Conservation (phyloP, 64 coral and sea anemone genomes). For the Dendrophyllia cribrosa region DNA sequence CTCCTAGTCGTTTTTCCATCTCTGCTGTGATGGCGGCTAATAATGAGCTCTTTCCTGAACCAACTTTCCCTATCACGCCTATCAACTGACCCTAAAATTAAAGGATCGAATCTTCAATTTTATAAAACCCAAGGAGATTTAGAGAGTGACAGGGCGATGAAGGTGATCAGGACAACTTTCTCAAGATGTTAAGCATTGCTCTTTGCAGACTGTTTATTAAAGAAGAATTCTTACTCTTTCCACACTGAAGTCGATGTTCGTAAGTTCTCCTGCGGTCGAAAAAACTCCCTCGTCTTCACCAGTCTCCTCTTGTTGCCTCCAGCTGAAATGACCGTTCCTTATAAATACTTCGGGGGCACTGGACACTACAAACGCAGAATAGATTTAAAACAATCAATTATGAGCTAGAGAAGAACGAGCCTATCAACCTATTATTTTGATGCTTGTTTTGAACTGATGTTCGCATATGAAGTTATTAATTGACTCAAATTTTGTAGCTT, state of each 20-base stretch:
- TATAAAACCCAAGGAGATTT: too few species aligned
- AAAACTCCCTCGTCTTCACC: slow-evolving; percentile 21
- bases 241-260: not conserved
- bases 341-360: slow-evolving; percentile 26
- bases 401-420: not conserved
- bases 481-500: too few species aligned
- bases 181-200: too few species aligned
- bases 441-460: too few species aligned
- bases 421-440: not conserved
- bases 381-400: not conserved
- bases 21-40: slow-evolving; percentile 94
- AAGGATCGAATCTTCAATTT: not conserved
- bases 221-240: slow-evolving; percentile 13
- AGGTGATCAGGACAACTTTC: too few species aligned
- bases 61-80: slow-evolving; percentile 95
- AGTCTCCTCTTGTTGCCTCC: slow-evolving; percentile 7
- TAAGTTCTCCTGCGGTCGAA: not conserved
- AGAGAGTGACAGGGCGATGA: too few species aligned
- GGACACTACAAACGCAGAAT: not conserved
- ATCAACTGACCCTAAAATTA: slow-evolving; percentile 76
- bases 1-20: slow-evolving; percentile 81
- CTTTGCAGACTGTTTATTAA: too few species aligned
- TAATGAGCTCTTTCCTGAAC: slow-evolving; percentile 92
- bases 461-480: too few species aligned
- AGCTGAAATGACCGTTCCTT: slow-evolving; percentile 32